Evolutionary conservation across 2,113 vertebrate species (phyloP), one percentile per base, ranked within the genome.

Genomic region (Tauraco erythrolophus): DNA sequence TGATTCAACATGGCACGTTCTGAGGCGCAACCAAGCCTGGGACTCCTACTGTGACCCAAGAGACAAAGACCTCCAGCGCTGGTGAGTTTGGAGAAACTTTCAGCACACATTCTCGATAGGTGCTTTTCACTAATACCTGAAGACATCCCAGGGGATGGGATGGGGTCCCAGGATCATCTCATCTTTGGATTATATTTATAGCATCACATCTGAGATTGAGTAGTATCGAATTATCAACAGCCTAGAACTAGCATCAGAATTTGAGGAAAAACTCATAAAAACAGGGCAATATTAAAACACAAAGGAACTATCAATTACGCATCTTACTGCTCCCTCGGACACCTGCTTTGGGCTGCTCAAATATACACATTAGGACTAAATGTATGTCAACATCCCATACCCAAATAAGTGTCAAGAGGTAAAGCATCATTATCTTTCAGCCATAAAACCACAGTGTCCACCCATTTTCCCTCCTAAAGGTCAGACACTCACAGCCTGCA

Each of bases 341-440:
- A 41, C 43, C 37, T 80, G 71, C 64, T 78, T 81, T 70, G 46
- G 76, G 75, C 68, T 95, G 30, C 45, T 89, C 11, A 0, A 71
- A 88, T 61, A 66, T 39, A 58, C 31, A 53, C 7, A 5, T 61
- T 69, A 79, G 56, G 37, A 62, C 41, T 25, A 50, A 46, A 64
- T 41, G 24, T 61, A 14, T 70, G 69, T 62, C 0, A 0, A 62
- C 56, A 66, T 85, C 37, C 48, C 46, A 90, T 87, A 88, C 46
- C 46, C 51, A 90, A 94, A 74, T 74, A 91, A 77, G 66, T 58
- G 58, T 92, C 61, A 75, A 94, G 88, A 93, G 75, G 88, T 89
- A 93, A 89, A 90, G 27, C 46, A 75, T 84, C 57, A 14, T 71
- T 89, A 53, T 86, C 65, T 51, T 82, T 91, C 77, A 84, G 62